phyloP scores from a whole-genome alignment of 1,140 invertebrate species.

The Samia ricini region DNA sequence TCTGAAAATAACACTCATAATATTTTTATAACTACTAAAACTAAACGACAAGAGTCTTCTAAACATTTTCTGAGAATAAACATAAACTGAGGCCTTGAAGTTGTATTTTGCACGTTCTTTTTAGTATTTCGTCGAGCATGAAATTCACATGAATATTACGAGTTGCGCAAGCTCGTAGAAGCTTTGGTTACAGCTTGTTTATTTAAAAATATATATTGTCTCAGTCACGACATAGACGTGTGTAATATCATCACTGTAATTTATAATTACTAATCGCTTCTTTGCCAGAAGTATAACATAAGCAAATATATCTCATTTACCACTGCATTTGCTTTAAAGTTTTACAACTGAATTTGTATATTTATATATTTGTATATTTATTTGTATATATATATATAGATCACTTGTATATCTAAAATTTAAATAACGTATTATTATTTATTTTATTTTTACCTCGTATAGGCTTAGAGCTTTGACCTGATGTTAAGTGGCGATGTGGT shows the following conservation, averaged over 20 bases:
- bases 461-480: too few relatives aligned
- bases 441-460: too few relatives aligned
- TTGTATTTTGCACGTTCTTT: neutral
- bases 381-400: too few relatives aligned
- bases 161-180: neutral
- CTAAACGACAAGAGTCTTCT: neutral
- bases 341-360: neutral
- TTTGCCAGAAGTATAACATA: neutral
- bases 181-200: neutral
- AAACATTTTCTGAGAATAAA: neutral
- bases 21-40: neutral
- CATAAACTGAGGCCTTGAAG: neutral
- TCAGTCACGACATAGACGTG: neutral
- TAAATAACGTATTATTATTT: too few relatives aligned
- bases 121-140: neutral
- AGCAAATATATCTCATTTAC: neutral
- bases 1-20: neutral
- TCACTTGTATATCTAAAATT: too few relatives aligned
- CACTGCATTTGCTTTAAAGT: neutral
- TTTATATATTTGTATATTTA: too few relatives aligned
- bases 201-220: neutral
- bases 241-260: neutral
- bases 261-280: conserved; percentile 1
- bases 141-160: neutral
- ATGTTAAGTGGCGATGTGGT: too few relatives aligned